These are phyloP conservation scores for Drosophila tsacasi DNA, from an alignment of 1,140 invertebrate species.

Conservation along the genomic window DNA sequence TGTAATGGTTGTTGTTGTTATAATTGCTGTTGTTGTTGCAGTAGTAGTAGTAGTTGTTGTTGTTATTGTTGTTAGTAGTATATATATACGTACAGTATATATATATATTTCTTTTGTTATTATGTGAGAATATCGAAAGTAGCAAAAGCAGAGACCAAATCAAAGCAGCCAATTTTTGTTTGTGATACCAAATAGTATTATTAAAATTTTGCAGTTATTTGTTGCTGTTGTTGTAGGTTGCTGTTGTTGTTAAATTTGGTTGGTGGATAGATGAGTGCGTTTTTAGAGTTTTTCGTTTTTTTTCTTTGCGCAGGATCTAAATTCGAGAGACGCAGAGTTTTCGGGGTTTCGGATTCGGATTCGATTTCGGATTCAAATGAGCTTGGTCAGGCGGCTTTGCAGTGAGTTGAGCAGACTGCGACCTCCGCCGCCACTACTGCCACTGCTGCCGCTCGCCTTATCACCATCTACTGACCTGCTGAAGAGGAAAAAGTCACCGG, in stretches of 20 bases:
- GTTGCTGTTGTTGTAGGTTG: slow-evolving; percentile 10
- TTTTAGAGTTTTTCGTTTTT: slow-evolving; percentile 2
- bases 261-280: slow-evolving; percentile 34
- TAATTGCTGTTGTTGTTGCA: slow-evolving; percentile 28
- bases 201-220: slow-evolving; percentile 48
- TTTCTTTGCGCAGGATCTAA: slow-evolving; percentile 20
- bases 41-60: slow-evolving; percentile 7
- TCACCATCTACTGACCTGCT: slow-evolving; percentile 81
- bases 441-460: slow-evolving; percentile 20
- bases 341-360: slow-evolving; percentile 11
- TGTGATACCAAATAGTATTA: slow-evolving; percentile 28
- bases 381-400: slow-evolving; percentile 80
- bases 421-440: slow-evolving; percentile 34
- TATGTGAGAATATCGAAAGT: slow-evolving; percentile 43
- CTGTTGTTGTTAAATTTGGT: slow-evolving; percentile 10
- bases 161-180: slow-evolving; percentile 69
- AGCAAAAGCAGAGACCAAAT: slow-evolving; percentile 69
- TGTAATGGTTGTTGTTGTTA: slow-evolving; percentile 40
- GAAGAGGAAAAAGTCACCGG: slow-evolving; percentile 81
- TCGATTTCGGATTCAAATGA: slow-evolving; percentile 60
- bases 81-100: background rate
- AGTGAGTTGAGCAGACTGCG: slow-evolving; percentile 75
- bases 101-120: slow-evolving; percentile 18
- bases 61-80: slow-evolving; percentile 30
- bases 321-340: slow-evolving; percentile 14